phyloP scores from a whole-genome alignment of 64 coral and sea anemone genomes.

The Montipora sp. region DNA sequence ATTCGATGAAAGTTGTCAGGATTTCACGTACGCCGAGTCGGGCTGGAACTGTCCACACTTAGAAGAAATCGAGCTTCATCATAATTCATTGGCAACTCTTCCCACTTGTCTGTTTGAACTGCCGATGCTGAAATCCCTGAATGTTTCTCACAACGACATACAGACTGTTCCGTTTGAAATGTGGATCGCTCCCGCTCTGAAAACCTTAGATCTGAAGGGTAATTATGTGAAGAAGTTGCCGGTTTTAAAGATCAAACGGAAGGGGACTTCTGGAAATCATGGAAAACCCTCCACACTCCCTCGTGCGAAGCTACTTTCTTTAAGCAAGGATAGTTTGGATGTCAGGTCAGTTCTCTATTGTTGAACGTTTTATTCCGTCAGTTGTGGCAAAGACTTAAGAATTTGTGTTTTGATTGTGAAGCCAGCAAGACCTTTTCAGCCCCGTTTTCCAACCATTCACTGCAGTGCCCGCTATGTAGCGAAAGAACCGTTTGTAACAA shows the following conservation, averaged over 20 bases:
- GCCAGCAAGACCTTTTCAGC: no score
- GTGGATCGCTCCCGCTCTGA: constrained; percentile 86
- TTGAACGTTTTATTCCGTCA: not conserved
- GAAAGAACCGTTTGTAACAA: no score
- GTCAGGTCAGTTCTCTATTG: not conserved
- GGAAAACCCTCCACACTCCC: constrained; percentile 69
- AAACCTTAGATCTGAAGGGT: constrained; percentile 84
- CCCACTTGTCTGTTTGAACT: constrained; percentile 89
- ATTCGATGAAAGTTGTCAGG: constrained; percentile 45
- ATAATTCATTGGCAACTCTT: constrained; percentile 76
- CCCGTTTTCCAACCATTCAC: no score
- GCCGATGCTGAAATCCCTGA: constrained; percentile 81
- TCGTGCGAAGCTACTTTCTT: constrained; percentile 62
- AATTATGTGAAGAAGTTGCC: constrained; percentile 89
- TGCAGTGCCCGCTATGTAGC: no score
- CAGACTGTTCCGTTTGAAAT: constrained; percentile 89
- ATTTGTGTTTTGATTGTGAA: no score
- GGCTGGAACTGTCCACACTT: constrained; percentile 95
- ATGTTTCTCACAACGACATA: constrained; percentile 90
- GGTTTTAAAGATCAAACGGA: constrained; percentile 58
- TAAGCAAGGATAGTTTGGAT: constrained; percentile 66
- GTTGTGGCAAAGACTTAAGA: no score
- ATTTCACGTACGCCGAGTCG: constrained; percentile 86
- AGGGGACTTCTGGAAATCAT: not conserved
- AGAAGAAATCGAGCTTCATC: constrained; percentile 96